Conservation (phyloP, 2,113 vertebrate species). For the Maccullochella peelii region DNA sequence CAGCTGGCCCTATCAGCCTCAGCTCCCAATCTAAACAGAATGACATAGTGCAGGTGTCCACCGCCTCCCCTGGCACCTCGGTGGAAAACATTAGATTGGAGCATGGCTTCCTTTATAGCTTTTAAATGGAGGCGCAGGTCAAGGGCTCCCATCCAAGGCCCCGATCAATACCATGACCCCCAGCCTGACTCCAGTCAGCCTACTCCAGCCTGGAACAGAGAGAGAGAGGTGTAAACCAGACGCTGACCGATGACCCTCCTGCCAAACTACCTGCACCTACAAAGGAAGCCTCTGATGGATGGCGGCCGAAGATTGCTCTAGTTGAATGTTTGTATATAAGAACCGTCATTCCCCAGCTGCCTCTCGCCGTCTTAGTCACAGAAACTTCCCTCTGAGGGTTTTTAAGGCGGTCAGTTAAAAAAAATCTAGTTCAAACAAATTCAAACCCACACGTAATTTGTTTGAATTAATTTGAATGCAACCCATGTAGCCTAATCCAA, state of each 20-base stretch:
- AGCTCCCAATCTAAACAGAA: constrained; percentile 85
- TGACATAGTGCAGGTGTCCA: constrained; percentile 91
- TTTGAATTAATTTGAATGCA: neutral
- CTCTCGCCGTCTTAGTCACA: constrained; percentile 71
- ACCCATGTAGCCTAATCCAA: neutral
- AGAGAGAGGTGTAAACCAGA: constrained; percentile 69
- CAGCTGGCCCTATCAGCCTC: constrained; percentile 83
- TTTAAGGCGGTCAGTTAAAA: neutral
- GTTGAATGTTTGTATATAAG: constrained; percentile 81
- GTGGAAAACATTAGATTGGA: constrained; percentile 86
- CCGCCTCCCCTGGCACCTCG: constrained; percentile 83
- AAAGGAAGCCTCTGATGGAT: constrained; percentile 77
- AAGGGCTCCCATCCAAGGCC: constrained; percentile 82
- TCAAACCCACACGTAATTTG: neutral
- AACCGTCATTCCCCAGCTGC: constrained; percentile 71
- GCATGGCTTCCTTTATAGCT: constrained; percentile 87
- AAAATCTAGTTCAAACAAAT: neutral
- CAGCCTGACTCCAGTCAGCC: constrained; percentile 54
- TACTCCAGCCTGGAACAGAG: constrained; percentile 37
- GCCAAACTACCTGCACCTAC: constrained; percentile 76
- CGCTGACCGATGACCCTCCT: constrained; percentile 73
- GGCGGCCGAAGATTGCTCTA: constrained; percentile 63
- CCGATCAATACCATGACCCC: constrained; percentile 84
- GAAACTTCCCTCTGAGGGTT: neutral
- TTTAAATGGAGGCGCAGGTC: constrained; percentile 83